Conservation (phyloP, 2,888 invertebrate genomes). For the Plusia festucae region DNA sequence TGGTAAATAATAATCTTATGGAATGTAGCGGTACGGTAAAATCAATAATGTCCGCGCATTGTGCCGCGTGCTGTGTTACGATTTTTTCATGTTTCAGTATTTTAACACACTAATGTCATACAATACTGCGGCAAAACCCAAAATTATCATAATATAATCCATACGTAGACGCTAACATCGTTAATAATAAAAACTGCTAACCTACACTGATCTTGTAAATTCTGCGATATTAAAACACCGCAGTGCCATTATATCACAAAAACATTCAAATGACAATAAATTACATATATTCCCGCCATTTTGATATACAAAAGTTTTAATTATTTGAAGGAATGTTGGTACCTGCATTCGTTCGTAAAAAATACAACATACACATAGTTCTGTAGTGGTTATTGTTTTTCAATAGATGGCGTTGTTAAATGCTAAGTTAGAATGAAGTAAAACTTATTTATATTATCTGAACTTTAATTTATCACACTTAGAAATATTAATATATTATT, state of each 20-base stretch:
- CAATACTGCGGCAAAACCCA: constrained; percentile 32
- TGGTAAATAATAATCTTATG: constrained; percentile 71
- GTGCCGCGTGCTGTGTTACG: constrained; percentile 53
- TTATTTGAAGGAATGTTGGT: constrained; percentile 8
- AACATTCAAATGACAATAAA: constrained; percentile 35
- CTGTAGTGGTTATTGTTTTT: constrained; percentile 8
- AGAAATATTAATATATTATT: too few species aligned
- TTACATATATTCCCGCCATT: constrained; percentile 63
- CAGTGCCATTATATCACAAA: constrained; percentile 36
- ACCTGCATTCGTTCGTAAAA: constrained; percentile 27
- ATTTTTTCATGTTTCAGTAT: constrained; percentile 53
- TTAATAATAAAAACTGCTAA: constrained; percentile 10
- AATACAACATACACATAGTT: background rate
- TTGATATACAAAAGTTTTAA: constrained; percentile 46
- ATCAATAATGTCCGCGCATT: constrained; percentile 85
- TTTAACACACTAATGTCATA: constrained; percentile 39
- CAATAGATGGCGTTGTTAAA: constrained; percentile 48
- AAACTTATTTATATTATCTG: background rate
- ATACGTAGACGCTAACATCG: background rate
- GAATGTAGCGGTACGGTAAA: constrained; percentile 74
- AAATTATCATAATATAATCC: background rate
- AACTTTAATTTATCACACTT: too few species aligned
- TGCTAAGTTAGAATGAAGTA: background rate
- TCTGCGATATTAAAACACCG: constrained; percentile 25
- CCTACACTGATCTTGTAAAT: constrained; percentile 13